Evolutionary conservation across 2,797 vertebrate genomes (phyloP).

Genomic region (Taeniopygia guttata): DNA sequence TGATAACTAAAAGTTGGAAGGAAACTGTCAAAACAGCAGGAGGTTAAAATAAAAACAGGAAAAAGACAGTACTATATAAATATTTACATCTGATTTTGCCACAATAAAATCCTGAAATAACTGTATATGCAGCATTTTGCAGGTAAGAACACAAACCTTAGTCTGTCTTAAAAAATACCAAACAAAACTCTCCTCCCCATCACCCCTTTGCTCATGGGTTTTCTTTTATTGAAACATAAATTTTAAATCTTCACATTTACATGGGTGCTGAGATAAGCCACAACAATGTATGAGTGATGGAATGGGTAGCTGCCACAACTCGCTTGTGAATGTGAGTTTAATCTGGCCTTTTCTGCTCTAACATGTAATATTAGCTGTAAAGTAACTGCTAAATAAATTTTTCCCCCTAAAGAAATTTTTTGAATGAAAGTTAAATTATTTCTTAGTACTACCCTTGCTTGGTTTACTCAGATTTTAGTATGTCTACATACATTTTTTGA

Average conservation of each 20-base stretch:
- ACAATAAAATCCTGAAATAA: neutral
- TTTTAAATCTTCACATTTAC: neutral
- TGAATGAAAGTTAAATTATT: neutral
- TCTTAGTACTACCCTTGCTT: neutral
- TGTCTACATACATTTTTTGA: neutral
- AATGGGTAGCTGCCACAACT: neutral
- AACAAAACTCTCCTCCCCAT: neutral
- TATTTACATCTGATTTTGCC: neutral
- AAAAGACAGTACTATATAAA: neutral
- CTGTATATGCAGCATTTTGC: neutral
- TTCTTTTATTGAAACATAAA: neutral
- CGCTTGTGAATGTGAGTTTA: neutral
- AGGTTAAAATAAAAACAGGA: neutral
- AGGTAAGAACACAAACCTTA: neutral
- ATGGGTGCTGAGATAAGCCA: neutral
- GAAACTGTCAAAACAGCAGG: neutral
- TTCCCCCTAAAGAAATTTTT: neutral
- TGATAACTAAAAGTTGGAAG: neutral
- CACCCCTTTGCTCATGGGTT: fast-evolving
- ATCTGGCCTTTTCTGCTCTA: neutral
- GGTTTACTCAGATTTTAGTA: neutral
- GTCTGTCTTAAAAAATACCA: neutral
- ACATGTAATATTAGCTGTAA: neutral
- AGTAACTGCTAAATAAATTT: neutral
- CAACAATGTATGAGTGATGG: neutral